Evolutionary conservation across 2,888 invertebrate genomes (phyloP).

Genomic region (Megaustenia siamemsis): DNA sequence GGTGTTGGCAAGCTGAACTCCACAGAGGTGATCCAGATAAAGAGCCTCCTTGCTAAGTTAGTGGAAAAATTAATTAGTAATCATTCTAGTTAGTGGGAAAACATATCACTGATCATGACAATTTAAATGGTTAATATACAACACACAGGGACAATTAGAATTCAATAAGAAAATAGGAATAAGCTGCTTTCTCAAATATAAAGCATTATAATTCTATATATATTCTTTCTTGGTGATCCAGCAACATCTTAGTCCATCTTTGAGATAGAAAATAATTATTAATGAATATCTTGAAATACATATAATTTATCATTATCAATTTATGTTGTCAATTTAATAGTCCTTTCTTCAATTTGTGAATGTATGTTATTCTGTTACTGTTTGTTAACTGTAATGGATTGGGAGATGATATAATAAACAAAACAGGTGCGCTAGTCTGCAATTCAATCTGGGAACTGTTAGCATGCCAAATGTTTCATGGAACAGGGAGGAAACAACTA

Average conservation of each 20-base stretch:
- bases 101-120: not conserved
- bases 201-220: not conserved
- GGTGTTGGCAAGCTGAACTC: not conserved
- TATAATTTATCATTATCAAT: no score
- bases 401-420: no score
- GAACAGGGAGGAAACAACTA: no score
- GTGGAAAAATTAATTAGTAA: not conserved
- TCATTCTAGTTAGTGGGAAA: not conserved
- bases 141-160: not conserved
- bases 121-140: constrained; percentile 1
- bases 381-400: no score
- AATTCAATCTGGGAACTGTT: no score
- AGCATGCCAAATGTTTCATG: no score
- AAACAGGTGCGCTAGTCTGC: no score
- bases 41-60: not conserved
- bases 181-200: not conserved
- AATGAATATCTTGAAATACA: not conserved
- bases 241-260: not conserved
- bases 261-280: not conserved
- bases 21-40: constrained; percentile 24
- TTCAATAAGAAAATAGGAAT: not conserved
- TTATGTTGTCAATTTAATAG: no score
- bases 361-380: no score
- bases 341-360: no score
- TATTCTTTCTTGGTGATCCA: not conserved